Evolutionary conservation across 2,888 invertebrate genomes (phyloP).

Genomic region (Mythimna loreyi): DNA sequence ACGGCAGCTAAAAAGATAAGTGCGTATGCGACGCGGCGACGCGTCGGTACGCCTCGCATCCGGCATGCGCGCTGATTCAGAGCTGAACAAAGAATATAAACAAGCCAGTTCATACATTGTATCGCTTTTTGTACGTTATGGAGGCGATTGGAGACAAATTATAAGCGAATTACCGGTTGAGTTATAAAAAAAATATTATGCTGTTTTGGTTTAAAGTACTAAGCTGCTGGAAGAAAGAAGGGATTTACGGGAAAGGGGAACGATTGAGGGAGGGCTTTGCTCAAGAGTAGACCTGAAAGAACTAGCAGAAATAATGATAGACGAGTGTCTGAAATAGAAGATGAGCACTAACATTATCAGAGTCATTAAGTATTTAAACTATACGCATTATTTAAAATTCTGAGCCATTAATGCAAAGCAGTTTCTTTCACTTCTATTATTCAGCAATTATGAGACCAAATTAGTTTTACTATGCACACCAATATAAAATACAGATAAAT

Average conservation of each 20-base stretch:
- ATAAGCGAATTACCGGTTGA: constrained; percentile 15
- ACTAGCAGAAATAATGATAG: not conserved
- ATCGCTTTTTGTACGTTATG: constrained; percentile 34
- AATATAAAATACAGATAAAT: not conserved
- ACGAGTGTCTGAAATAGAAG: not conserved
- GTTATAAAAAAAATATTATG: not conserved
- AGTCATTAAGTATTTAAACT: no score
- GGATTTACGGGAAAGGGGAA: not conserved
- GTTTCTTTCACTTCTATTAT: not conserved
- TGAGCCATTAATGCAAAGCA: not conserved
- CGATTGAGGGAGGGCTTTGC: not conserved
- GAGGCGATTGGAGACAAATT: constrained; percentile 24
- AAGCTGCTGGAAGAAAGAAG: not conserved
- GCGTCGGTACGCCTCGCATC: constrained; percentile 57
- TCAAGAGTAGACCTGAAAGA: not conserved
- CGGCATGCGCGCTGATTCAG: constrained; percentile 65
- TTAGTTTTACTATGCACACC: not conserved
- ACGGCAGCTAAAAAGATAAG: constrained; percentile 50
- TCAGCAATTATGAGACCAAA: not conserved
- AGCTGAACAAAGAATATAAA: constrained; percentile 64
- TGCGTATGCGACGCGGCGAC: constrained; percentile 41
- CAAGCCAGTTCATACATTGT: constrained; percentile 43
- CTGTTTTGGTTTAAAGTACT: constrained; percentile 4
- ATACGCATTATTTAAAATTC: not conserved
- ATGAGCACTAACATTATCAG: not conserved